Conservation (phyloP, 30 jellyfish, hydroid and myxozoan genomes). For the Phacellophora camtschatica region DNA sequence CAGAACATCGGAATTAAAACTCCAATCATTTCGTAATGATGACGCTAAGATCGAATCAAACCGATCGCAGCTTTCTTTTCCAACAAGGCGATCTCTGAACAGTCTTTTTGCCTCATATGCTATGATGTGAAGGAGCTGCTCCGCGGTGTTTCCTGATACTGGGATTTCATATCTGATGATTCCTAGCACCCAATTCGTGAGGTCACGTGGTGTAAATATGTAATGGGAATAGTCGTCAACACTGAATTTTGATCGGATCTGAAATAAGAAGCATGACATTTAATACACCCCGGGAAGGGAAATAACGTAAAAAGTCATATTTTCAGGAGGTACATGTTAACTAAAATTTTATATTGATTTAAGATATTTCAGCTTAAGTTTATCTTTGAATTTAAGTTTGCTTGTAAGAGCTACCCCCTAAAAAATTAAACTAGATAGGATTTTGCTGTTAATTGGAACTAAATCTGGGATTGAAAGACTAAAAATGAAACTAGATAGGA, state of each 20-base stretch:
- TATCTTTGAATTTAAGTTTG: too few species aligned
- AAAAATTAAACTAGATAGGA: too few species aligned
- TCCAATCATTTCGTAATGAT: slow-evolving; percentile 84
- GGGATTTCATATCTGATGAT: slow-evolving; percentile 77
- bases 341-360: too few species aligned
- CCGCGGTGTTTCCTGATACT: slow-evolving; percentile 59
- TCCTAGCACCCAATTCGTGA: slow-evolving; percentile 88
- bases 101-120: slow-evolving; percentile 82
- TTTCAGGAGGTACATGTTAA: too few species aligned
- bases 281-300: too few species aligned
- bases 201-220: slow-evolving; percentile 92
- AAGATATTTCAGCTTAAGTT: too few species aligned
- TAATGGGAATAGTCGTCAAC: slow-evolving; percentile 93
- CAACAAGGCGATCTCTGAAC: slow-evolving; percentile 91
- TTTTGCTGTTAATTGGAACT: too few species aligned
- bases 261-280: background rate
- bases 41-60: slow-evolving; percentile 74
- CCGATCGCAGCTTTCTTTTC: slow-evolving; percentile 76
- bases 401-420: too few species aligned
- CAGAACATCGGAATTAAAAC: slow-evolving; percentile 41
- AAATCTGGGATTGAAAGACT: too few species aligned
- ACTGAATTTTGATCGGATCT: slow-evolving; percentile 83
- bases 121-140: slow-evolving; percentile 58
- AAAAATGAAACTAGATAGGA: too few species aligned
- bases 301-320: too few species aligned